Percentiles rank a stretch among this genome's conserved stretches.
These are phyloP conservation scores for Dryococelus australis DNA, from an alignment of 2,888 invertebrate species.

Conservation along the genomic window DNA sequence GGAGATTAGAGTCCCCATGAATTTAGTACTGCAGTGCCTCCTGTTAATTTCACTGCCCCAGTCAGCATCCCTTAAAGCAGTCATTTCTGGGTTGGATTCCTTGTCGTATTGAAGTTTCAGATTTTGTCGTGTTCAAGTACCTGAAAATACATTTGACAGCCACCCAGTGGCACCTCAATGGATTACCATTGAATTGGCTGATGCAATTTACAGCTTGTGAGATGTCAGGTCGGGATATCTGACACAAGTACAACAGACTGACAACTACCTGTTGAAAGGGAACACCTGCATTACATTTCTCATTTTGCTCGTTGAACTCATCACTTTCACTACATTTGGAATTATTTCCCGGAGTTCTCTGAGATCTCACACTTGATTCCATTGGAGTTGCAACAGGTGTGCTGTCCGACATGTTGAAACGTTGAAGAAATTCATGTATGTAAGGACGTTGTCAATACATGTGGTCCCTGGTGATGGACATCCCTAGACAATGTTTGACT, in stretches of 20 bases:
- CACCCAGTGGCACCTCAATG: neutral
- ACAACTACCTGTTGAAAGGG: too few relatives aligned
- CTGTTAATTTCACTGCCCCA: too few relatives aligned
- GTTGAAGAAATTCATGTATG: neutral
- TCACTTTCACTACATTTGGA: neutral
- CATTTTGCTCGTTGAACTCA: too few relatives aligned
- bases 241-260: neutral
- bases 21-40: neutral
- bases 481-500: too few relatives aligned
- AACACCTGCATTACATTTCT: neutral
- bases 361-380: too few relatives aligned
- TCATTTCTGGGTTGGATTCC: too few relatives aligned
- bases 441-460: too few relatives aligned
- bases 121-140: neutral
- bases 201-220: too few relatives aligned
- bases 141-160: neutral
- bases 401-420: neutral
- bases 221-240: neutral
- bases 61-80: too few relatives aligned
- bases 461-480: too few relatives aligned
- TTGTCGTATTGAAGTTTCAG: neutral
- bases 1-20: neutral
- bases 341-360: neutral
- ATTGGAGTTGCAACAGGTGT: conserved; percentile 4
- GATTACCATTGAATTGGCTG: neutral